phyloP scores from a whole-genome alignment of 1,140 invertebrate species.

The Babylonia areolata region DNA sequence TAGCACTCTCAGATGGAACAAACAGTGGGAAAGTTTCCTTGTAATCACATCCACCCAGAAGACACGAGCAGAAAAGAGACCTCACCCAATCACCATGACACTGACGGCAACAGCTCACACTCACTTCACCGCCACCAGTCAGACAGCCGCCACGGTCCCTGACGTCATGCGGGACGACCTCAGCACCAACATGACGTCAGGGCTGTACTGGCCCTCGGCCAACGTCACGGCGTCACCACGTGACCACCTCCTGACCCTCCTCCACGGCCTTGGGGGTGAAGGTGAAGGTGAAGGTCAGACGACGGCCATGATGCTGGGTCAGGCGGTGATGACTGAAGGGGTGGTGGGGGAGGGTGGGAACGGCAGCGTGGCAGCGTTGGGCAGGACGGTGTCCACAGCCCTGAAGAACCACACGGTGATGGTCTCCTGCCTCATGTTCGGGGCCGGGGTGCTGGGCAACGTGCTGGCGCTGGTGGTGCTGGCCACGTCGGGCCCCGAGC shows the following conservation, averaged over 20 bases:
- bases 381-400: conserved; percentile 7
- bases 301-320: background rate
- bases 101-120: background rate
- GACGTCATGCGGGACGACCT: background rate
- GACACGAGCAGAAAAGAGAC: background rate
- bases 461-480: conserved; percentile 64
- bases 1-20: background rate
- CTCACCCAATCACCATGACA: background rate
- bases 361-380: background rate
- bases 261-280: background rate
- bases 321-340: background rate
- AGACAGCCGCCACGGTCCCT: background rate
- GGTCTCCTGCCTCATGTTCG: conserved; percentile 64
- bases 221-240: background rate
- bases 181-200: background rate
- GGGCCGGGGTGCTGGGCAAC: conserved; percentile 65
- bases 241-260: background rate
- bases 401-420: conserved; percentile 59
- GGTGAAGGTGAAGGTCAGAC: background rate
- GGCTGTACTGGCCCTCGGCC: background rate
- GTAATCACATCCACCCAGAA: background rate
- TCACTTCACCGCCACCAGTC: background rate
- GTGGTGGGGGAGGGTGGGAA: background rate
- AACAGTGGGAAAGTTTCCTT: background rate
- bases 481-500: conserved; percentile 51